Percentiles rank a stretch among this genome's conserved stretches.
These are phyloP conservation scores for Syrmaticus mikado DNA, from an alignment of 2,113 vertebrate species.

Conservation along the genomic window DNA sequence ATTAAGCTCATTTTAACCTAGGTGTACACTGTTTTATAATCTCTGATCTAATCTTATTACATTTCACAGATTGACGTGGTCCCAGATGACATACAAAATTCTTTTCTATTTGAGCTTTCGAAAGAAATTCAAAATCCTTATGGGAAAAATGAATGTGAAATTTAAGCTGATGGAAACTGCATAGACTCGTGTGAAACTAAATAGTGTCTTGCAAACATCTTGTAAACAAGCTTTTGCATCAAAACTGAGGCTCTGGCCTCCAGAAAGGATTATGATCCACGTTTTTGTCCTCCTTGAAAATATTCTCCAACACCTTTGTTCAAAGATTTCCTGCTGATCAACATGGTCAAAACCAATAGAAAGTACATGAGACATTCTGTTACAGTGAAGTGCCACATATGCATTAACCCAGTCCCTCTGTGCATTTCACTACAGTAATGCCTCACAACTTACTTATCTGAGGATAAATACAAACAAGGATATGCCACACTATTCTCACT, in stretches of 20 bases:
- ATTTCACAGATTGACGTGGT: neutral
- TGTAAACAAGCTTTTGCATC: neutral
- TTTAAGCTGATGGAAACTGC: neutral
- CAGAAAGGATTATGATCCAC: neutral
- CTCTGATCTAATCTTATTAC: neutral
- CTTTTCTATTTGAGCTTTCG: neutral
- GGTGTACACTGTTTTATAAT: neutral
- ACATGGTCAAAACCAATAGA: neutral
- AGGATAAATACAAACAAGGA: neutral
- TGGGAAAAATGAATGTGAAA: neutral
- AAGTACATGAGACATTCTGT: neutral
- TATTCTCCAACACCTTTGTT: neutral
- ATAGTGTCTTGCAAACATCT: neutral
- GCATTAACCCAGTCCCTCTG: neutral
- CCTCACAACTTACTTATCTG: neutral
- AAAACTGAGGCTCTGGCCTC: neutral
- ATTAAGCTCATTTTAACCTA: neutral
- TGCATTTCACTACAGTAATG: neutral
- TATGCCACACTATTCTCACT: neutral
- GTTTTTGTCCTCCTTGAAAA: neutral
- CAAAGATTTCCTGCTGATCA: neutral
- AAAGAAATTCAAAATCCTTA: neutral
- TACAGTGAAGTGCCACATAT: neutral
- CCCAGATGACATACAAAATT: neutral
- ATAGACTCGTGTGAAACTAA: neutral